Conservation (phyloP, 2,113 vertebrate species). For the Scolopax mira region DNA sequence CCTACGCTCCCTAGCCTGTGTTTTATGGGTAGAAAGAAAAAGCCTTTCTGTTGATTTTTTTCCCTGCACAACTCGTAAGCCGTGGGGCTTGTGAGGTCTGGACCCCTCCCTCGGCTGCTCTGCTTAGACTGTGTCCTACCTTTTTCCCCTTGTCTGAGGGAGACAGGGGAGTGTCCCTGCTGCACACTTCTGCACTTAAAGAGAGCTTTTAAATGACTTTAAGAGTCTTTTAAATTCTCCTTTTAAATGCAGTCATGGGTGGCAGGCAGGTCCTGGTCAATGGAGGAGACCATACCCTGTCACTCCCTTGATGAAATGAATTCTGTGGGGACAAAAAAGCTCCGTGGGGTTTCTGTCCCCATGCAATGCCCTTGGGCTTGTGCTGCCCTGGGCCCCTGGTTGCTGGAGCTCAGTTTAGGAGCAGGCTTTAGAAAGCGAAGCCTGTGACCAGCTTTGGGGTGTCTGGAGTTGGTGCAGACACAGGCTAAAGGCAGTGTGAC, state of each 20-base stretch:
- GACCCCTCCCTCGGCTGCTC: neutral
- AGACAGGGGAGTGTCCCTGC: accelerated
- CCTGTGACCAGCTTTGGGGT: neutral
- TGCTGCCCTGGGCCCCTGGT: neutral
- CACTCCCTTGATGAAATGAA: neutral
- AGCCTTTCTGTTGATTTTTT: neutral
- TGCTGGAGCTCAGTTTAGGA: neutral
- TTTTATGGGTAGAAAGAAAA: neutral
- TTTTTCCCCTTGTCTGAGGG: accelerated
- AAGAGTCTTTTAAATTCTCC: neutral
- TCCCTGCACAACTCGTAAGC: neutral
- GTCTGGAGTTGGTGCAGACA: neutral
- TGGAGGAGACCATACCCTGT: neutral
- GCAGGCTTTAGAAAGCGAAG: neutral
- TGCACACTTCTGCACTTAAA: neutral
- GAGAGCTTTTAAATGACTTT: neutral
- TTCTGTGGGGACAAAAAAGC: neutral
- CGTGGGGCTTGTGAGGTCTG: neutral
- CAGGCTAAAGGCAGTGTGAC: accelerated
- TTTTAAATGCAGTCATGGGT: neutral
- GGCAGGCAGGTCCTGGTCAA: neutral
- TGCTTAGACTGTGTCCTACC: neutral
- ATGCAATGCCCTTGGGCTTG: neutral
- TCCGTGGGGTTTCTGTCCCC: neutral
- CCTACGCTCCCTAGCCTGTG: neutral